Base-by-base conservation (phyloP, 2,888 invertebrate genomes). In the Ectemnius continuus region DNA sequence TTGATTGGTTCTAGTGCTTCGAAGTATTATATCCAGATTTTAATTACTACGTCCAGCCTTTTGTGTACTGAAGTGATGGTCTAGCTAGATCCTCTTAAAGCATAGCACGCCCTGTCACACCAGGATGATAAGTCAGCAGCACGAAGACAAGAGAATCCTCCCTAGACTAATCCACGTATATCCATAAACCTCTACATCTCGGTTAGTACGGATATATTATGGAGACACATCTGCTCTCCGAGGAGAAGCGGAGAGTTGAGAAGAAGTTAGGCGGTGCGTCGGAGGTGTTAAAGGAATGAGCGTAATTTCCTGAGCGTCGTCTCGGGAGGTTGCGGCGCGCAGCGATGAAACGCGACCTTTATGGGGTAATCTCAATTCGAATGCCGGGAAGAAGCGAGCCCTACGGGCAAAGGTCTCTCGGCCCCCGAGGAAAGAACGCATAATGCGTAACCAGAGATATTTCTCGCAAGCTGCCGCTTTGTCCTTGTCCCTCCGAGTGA, bases 21-120 rank as follows among this genome's bases (percentile, higher is more conserved):
- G 6, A 8, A 8, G 11, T 36, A 36, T 36, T 11, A 36, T 36
- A 36, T 6, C 36, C 36, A 8, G 36, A 36, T 36, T 73, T 79
- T 79, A 79, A 79, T 79, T 79, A 79, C 79, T 79, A 71, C 79
- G 73, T 76, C 76, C 76, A 70, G 61, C 70, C 73, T 73, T 79
- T 79, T 76, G 64, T 52, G 59, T 57, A 52, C 47, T 28, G 59
- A 13, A n/a, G 61, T 52, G 61, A 68, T 62, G 66, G 74, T 61
- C 60, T 47, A 68, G 67, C 64, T 67, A 26, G 26, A 20, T 6
- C 45, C 18, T 28, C 61, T 26, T 26, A 46, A 66, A 23, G n/a
- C 63, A 1, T n/a, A 14, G 11, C 56, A 63, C 48, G 4, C 16
- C 36, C 62, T 1, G 11, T 47, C 58, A 67, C 64, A 11, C 13